Percentiles rank a stretch among this genome's conserved stretches.
phyloP scores from a whole-genome alignment of 2,797 vertebrate species.

The Vireo griseus region DNA sequence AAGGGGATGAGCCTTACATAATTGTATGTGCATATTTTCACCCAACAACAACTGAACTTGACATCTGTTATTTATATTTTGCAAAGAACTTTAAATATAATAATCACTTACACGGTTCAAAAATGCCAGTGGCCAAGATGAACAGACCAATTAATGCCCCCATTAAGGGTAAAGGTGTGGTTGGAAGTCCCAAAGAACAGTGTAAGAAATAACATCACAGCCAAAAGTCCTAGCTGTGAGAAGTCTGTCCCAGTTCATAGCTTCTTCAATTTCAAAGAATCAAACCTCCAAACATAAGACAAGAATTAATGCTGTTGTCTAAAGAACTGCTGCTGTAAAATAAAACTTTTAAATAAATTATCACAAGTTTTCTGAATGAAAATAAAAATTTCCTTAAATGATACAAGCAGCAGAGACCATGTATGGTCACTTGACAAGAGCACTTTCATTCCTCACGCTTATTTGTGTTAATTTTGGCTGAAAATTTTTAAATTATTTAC shows the following conservation, averaged over 20 bases:
- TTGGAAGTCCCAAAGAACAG: not conserved
- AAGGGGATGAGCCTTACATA: not conserved
- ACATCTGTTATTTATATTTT: not conserved
- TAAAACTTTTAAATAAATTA: not conserved
- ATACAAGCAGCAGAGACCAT: not conserved
- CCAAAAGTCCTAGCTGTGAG: not conserved
- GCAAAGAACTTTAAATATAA: not conserved
- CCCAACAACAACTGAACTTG: not conserved
- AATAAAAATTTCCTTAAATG: not conserved
- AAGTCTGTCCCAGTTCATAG: not conserved
- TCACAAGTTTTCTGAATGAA: not conserved
- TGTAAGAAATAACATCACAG: not conserved
- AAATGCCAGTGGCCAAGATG: not conserved
- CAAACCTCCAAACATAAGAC: not conserved
- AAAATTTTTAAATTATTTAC: not conserved
- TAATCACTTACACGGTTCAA: not conserved
- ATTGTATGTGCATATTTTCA: not conserved
- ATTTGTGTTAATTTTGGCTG: not conserved
- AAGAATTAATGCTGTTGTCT: not conserved
- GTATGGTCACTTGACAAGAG: not conserved
- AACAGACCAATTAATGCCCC: not conserved
- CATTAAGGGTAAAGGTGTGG: not conserved
- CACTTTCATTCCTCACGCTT: not conserved
- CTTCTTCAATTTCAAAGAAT: slow-evolving; percentile 28
- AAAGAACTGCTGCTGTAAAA: not conserved